Evolutionary conservation across 2,797 vertebrate genomes (phyloP), one percentile per base, ranked within the genome.

Genomic region (Chelonia mydas): DNA sequence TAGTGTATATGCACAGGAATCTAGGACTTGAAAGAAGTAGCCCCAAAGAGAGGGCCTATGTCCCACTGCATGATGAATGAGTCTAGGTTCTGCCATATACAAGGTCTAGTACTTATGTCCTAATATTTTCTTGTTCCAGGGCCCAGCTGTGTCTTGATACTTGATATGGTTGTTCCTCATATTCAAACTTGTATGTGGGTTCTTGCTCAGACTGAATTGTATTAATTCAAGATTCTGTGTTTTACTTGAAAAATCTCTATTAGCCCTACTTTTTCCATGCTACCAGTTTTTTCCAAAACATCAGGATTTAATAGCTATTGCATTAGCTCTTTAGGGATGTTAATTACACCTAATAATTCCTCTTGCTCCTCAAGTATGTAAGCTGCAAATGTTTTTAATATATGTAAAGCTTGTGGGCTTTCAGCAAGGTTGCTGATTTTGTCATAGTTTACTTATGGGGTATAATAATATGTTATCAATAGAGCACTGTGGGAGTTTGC

Each of bases 241-340:
- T 54, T 84, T 86, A 76, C 4, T 21, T 91, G n/a, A 89, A 17
- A 80, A 74, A 88, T 86, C 33, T 77, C 91, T 93, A 85, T 79
- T 37, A 68, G 6, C 1, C 25, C 2, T 0, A 0, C 27, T 41
- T 50, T 74, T 83, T 68, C 54, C 11, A 1, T 49, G 7, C 11
- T 55, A 50, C 4, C 61, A 5, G 27, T 8, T 87, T 92, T 90
- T 11, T 57, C 89, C 59, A 83, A 80, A 55, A 2, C 33, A 50
- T 53, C 3, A 54, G 23, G 47, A 15, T 82, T 87, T 87, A 53
- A 89, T 94, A 84, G 31, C 41, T 47, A 83, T 65, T 33, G 61
- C 7, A 65, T 65, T 65, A 65, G 31, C 10, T 65, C 33, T 65
- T 65, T n/a, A 65, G 33, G 31, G 61, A 65, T 65, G 61, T 65